Conservation (phyloP, 2,797 vertebrate genomes). For the Gadopsis marmoratus region DNA sequence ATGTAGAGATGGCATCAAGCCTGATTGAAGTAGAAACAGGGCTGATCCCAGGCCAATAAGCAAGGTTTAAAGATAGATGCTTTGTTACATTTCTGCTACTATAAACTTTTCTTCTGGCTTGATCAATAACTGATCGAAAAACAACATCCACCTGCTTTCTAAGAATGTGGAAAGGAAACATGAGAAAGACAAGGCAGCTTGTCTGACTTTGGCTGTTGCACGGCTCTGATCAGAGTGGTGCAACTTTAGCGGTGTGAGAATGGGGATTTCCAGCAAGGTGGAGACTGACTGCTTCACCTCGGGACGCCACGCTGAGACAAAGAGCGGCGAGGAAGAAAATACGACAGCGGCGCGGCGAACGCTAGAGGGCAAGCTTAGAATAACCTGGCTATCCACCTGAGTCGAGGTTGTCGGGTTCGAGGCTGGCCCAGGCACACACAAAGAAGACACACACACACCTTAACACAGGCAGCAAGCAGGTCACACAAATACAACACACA, state of each 20-base stretch:
- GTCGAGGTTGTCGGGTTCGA: slow-evolving; percentile 65
- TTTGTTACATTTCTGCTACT: background rate
- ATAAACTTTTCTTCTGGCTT: background rate
- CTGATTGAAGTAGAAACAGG: background rate
- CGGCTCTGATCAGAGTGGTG: slow-evolving; percentile 38
- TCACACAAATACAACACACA: slow-evolving; percentile 18
- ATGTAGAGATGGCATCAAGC: background rate
- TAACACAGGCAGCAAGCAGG: background rate
- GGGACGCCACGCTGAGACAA: slow-evolving; percentile 67
- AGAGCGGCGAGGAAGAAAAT: slow-evolving; percentile 70
- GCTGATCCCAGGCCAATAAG: background rate
- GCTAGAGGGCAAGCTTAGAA: slow-evolving; percentile 73
- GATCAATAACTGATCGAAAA: slow-evolving; percentile 33
- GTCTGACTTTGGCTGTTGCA: slow-evolving; percentile 34
- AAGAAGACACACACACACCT: slow-evolving; percentile 18
- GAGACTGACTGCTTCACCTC: slow-evolving; percentile 72
- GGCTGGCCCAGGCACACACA: slow-evolving; percentile 34
- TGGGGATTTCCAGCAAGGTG: slow-evolving; percentile 66
- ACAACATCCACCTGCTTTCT: slow-evolving; percentile 32
- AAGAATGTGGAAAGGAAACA: slow-evolving; percentile 45
- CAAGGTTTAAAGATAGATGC: background rate
- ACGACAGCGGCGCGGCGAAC: slow-evolving; percentile 38
- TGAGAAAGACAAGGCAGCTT: slow-evolving; percentile 44
- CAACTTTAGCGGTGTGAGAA: slow-evolving; percentile 79
- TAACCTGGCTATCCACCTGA: slow-evolving; percentile 65